Evolutionary conservation across 2,797 vertebrate species (phyloP).

Genomic region (Huso huso): DNA sequence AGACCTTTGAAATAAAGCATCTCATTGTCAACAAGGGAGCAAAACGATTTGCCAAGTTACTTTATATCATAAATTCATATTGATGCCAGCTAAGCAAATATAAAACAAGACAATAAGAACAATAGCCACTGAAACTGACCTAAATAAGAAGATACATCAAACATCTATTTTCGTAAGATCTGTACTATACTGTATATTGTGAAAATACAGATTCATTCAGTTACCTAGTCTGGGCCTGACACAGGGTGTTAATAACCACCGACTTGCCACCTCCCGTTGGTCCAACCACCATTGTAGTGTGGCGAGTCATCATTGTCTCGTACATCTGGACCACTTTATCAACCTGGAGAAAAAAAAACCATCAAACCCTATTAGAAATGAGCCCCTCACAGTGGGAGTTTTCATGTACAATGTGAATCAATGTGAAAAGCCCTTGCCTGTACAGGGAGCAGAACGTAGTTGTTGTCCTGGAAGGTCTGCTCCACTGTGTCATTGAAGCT

Average conservation of each 20-base stretch:
- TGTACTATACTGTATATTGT: no score
- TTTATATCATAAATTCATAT: no score
- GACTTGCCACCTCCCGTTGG: constrained; percentile 95
- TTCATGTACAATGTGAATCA: not conserved
- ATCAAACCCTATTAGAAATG: not conserved
- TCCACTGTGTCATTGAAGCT: constrained; percentile 84
- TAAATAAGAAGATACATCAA: no score
- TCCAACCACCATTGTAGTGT: constrained; percentile 94
- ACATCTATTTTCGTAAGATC: no score
- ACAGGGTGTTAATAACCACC: constrained; percentile 87
- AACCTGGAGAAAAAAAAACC: constrained; percentile 57
- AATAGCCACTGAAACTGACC: no score
- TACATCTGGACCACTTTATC: constrained; percentile 97
- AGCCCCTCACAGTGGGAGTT: not conserved
- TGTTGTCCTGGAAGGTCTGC: constrained; percentile 58
- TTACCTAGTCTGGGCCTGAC: constrained; percentile 89
- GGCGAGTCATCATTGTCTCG: constrained; percentile 94
- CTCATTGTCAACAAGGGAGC: no score
- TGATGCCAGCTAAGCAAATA: no score
- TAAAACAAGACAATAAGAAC: no score
- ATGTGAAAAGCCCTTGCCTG: constrained; percentile 61
- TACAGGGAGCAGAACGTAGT: constrained; percentile 64
- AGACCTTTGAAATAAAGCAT: no score
- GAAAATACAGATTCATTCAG: constrained; percentile 21
- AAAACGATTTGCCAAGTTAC: no score